Evolutionary conservation across 2,113 vertebrate species (phyloP).

Genomic region (Baryphthengus martii): DNA sequence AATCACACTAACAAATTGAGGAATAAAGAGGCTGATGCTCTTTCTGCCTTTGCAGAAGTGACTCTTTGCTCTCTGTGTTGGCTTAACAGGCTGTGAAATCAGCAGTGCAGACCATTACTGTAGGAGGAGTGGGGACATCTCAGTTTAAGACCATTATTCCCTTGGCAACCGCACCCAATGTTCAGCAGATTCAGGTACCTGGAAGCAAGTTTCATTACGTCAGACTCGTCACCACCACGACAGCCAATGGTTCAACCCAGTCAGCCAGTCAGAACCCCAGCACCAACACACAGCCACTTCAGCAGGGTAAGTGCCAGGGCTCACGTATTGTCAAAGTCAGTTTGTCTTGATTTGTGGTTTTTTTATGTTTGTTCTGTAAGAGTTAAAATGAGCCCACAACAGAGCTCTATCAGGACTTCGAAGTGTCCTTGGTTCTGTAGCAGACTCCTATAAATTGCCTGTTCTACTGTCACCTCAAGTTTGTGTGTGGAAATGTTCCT

Average conservation of each 20-base stretch:
- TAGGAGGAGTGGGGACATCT: constrained; percentile 85
- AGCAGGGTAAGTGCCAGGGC: constrained; percentile 81
- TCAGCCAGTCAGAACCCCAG: constrained; percentile 80
- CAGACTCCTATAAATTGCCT: background rate
- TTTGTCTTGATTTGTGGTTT: background rate
- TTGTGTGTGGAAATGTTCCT: background rate
- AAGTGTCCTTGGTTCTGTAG: background rate
- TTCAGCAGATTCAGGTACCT: constrained; percentile 98
- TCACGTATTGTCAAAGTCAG: background rate
- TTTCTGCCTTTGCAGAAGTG: background rate
- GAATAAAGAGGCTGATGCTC: background rate
- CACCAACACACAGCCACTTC: constrained; percentile 85
- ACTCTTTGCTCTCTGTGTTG: constrained; percentile 45
- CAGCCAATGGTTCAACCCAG: constrained; percentile 80
- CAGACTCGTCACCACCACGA: constrained; percentile 92
- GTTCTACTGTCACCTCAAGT: background rate
- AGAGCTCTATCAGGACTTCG: background rate
- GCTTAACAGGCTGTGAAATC: constrained; percentile 85
- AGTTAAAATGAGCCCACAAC: background rate
- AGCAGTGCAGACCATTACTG: constrained; percentile 85
- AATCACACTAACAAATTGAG: background rate
- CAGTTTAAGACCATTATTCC: constrained; percentile 98
- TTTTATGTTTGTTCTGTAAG: background rate
- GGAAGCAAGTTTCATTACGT: constrained; percentile 98
- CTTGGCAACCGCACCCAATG: constrained; percentile 87